Evolutionary conservation across 2,797 vertebrate species (phyloP).

Genomic region (Carapus acus): DNA sequence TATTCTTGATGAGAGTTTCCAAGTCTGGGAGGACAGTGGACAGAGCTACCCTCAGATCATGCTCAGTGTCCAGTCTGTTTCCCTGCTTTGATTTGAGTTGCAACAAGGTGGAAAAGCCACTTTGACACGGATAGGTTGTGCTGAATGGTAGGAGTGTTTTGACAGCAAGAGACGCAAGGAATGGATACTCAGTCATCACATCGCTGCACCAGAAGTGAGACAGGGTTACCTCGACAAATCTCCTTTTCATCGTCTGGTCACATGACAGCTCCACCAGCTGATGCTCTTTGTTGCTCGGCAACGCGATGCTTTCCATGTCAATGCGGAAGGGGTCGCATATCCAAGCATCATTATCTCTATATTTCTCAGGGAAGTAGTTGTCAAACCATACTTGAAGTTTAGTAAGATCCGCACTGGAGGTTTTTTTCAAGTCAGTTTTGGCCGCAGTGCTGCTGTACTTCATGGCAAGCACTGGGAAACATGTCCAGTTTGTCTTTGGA

Average conservation of each 20-base stretch:
- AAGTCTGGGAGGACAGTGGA: slow-evolving; percentile 17
- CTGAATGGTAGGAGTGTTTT: slow-evolving; percentile 22
- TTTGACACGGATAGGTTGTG: slow-evolving; percentile 15
- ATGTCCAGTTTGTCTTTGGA: slow-evolving; percentile 19
- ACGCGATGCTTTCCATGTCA: background rate
- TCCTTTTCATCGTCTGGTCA: background rate
- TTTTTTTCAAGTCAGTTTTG: slow-evolving; percentile 19
- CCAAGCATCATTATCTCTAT: slow-evolving; percentile 11
- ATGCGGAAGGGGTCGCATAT: slow-evolving; percentile 3
- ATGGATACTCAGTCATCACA: slow-evolving; percentile 12
- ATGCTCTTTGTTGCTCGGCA: slow-evolving; percentile 20
- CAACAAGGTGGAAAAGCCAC: slow-evolving; percentile 9
- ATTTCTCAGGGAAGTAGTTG: slow-evolving; percentile 19
- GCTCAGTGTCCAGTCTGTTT: slow-evolving; percentile 26
- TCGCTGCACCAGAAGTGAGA: slow-evolving; percentile 25
- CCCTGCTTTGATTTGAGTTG: slow-evolving; percentile 24
- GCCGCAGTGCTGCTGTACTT: slow-evolving; percentile 23
- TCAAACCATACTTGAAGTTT: slow-evolving; percentile 19
- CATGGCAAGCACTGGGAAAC: slow-evolving; percentile 8
- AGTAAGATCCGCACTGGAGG: background rate
- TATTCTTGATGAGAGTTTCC: slow-evolving; percentile 8
- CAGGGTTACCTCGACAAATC: slow-evolving; percentile 10
- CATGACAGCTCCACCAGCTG: slow-evolving; percentile 20
- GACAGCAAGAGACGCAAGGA: slow-evolving; percentile 10
- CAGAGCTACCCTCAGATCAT: slow-evolving; percentile 16